Conservation (phyloP, 2,888 invertebrate genomes). For the Microdon myrmicae region DNA sequence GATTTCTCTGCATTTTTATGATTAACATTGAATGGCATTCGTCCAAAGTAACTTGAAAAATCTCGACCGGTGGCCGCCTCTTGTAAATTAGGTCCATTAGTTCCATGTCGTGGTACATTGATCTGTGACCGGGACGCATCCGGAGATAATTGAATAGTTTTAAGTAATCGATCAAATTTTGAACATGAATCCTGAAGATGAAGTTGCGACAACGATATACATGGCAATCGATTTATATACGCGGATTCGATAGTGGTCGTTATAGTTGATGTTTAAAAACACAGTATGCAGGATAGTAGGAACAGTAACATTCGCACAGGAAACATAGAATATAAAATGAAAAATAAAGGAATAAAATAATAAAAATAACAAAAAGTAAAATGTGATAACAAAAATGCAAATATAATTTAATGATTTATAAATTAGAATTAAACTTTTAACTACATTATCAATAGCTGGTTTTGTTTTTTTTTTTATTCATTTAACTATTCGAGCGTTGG, state of each 20-base stretch:
- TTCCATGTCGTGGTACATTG: slow-evolving; percentile 16
- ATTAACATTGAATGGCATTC: slow-evolving; percentile 17
- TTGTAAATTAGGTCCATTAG: slow-evolving; percentile 24
- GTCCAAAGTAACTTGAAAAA: slow-evolving; percentile 22
- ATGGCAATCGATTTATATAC: too few relatives aligned
- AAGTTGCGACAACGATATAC: too few relatives aligned
- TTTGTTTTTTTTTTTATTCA: too few relatives aligned
- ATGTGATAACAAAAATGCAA: not conserved
- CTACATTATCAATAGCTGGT: too few relatives aligned
- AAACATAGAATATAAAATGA: slow-evolving; percentile 45
- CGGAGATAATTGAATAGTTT: slow-evolving; percentile 50
- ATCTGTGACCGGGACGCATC: slow-evolving; percentile 46
- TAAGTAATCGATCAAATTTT: slow-evolving; percentile 44
- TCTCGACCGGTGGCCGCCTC: slow-evolving; percentile 9
- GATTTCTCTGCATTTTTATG: not conserved
- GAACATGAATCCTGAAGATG: slow-evolving; percentile 40
- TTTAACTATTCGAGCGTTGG: too few relatives aligned
- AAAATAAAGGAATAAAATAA: slow-evolving; percentile 34
- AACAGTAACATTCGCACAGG: slow-evolving; percentile 47
- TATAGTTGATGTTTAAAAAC: too few relatives aligned
- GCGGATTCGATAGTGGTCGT: too few relatives aligned
- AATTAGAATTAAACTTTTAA: too few relatives aligned
- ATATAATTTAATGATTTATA: too few relatives aligned
- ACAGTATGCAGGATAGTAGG: slow-evolving; percentile 40
- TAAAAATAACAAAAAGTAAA: slow-evolving; percentile 16